A percentile compares a stretch with the other conserved stretches of the same genome.
These are phyloP conservation scores for Acanthurus tractus DNA, from an alignment of 2,797 vertebrate genomes.

Conservation along the genomic window DNA sequence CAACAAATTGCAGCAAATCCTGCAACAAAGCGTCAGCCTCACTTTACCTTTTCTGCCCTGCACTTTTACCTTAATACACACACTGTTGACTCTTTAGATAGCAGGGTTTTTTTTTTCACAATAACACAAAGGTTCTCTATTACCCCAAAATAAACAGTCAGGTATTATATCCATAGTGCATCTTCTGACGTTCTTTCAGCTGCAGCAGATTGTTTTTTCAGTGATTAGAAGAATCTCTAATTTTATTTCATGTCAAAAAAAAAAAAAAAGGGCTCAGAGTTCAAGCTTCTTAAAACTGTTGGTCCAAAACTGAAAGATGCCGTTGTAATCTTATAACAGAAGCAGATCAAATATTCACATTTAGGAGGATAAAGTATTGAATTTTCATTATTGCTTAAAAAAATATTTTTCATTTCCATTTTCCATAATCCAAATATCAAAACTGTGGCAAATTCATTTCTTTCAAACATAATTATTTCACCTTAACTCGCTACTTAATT, in stretches of 20 bases:
- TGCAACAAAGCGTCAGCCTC: constrained; percentile 3
- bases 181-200: neutral
- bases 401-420: neutral
- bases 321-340: neutral
- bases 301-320: neutral
- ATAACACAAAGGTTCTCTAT: neutral
- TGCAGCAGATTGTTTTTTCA: neutral
- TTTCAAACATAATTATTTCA: neutral
- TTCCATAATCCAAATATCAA: neutral
- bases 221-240: neutral
- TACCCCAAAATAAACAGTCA: neutral
- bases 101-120: neutral
- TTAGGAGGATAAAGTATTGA: neutral
- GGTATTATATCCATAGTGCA: neutral
- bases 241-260: neutral
- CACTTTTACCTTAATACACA: neutral
- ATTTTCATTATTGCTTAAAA: neutral
- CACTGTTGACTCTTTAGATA: neutral
- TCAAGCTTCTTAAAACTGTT: neutral
- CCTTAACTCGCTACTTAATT: neutral
- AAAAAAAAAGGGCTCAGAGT: neutral
- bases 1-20: constrained; percentile 38
- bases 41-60: neutral
- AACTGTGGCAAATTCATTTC: neutral
- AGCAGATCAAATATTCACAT: neutral